Base-by-base conservation (phyloP, 2,888 invertebrate genomes). In the Apodemia duryi region DNA sequence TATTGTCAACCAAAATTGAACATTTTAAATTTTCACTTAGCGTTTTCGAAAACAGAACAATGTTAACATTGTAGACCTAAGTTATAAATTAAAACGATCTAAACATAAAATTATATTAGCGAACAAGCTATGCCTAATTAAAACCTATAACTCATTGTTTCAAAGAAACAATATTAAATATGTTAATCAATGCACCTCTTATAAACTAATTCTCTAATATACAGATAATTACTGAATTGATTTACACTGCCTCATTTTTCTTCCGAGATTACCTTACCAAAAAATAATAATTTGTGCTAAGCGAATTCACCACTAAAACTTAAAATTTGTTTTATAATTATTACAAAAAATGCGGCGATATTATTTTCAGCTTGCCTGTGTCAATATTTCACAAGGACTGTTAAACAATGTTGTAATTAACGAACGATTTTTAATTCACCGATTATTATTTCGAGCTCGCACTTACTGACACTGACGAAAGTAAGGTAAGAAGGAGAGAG, bases 1-100 rank as follows among this genome's bases (percentile, higher is more conserved):
- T 90, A 91, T 91, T 91, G 89, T 91, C 91, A 91, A 91, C 90
- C 86, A 86, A 86, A 83, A 86, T 86, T 86, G 88, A 91, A 90
- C 86, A 88, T 88, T 85, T 85, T 65, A 61, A 87, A 86, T 74
- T 82, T 83, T 84, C 76, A 79, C 86, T 85, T 88, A 88, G 78
- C 81, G 85, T 77, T 84, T 83, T 79, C 79, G 81, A 77, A 85
- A 85, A 88, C 86, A 84, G 82, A 83, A 84, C 80, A 78, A 75
- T 76, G 78, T 83, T 82, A 83, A 85, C 80, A 80, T 81, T 84
- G 85, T 85, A 70, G 83, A 83, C 86, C 85, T 80, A 80, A 69
- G 71, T 77, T 79, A 78, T 69, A 65, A 69, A 81, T 82, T 83
- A 81, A 82, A 80, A 80, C 75, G 70, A 72, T 68, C 63, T 67